phyloP scores from a whole-genome alignment of 2,113 vertebrate species.

The Perccottus glenii region DNA sequence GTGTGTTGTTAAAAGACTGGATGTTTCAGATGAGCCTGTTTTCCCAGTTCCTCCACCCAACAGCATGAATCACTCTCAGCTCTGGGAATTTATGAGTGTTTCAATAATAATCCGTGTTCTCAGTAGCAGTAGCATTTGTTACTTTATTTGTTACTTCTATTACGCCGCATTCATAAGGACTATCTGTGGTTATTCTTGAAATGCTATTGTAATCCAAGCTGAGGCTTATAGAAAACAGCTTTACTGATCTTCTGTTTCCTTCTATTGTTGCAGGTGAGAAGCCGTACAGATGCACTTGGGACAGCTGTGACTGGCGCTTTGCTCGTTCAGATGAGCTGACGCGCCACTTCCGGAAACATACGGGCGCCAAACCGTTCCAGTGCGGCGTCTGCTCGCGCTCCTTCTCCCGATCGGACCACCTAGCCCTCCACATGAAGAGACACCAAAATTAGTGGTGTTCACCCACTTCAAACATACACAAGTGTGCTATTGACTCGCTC shows the following conservation, averaged over 20 bases:
- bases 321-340: conserved; percentile 96
- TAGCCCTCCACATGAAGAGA: conserved; percentile 99
- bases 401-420: conserved; percentile 97
- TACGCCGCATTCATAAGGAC: neutral
- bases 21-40: conserved; percentile 58
- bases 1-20: conserved; percentile 27
- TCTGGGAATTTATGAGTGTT: conserved; percentile 13
- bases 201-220: neutral
- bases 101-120: conserved; percentile 5
- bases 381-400: conserved; percentile 95
- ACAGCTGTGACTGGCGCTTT: conserved; percentile 97
- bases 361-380: conserved; percentile 97
- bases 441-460: conserved; percentile 89
- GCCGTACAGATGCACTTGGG: conserved; percentile 97
- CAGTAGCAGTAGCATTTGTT: neutral
- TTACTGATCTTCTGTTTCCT: conserved; percentile 3
- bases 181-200: neutral
- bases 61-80: conserved; percentile 33
- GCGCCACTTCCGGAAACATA: conserved; percentile 97
- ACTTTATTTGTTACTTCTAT: neutral
- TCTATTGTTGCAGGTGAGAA: conserved; percentile 87
- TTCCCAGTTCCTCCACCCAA: conserved; percentile 56
- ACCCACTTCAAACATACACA: conserved; percentile 20
- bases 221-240: neutral
- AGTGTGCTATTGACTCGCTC: conserved; percentile 35